Evolutionary conservation across 2,797 vertebrate species (phyloP).

Genomic region (Cynodonichthys magdalenae): DNA sequence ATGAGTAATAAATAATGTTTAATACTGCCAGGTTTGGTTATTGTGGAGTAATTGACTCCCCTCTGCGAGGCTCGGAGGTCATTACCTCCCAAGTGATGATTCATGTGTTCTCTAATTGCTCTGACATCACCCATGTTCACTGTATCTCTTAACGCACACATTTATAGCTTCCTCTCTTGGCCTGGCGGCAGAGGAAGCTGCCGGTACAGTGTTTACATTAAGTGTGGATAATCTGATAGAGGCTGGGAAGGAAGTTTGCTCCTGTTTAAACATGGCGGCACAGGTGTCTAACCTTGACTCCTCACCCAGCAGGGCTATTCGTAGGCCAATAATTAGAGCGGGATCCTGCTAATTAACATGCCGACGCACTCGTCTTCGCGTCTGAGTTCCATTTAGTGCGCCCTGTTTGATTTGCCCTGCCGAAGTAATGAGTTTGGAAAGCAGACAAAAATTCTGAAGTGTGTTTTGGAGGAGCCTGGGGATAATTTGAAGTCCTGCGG

Average conservation of each 20-base stretch:
- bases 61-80: slow-evolving; percentile 57
- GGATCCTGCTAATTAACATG: slow-evolving; percentile 70
- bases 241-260: slow-evolving; percentile 34
- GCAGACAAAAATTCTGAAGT: slow-evolving; percentile 75
- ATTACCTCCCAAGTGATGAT: slow-evolving; percentile 67
- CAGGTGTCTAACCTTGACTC: slow-evolving; percentile 74
- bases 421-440: slow-evolving; percentile 79
- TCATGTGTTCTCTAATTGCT: slow-evolving; percentile 71
- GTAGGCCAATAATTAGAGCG: slow-evolving; percentile 77
- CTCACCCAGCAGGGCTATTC: slow-evolving; percentile 64
- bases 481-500: slow-evolving; percentile 70
- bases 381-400: slow-evolving; percentile 68
- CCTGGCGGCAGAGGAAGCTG: slow-evolving; percentile 43
- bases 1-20: slow-evolving; percentile 59
- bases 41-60: slow-evolving; percentile 68
- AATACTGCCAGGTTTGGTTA: slow-evolving; percentile 45
- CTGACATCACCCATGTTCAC: slow-evolving; percentile 68
- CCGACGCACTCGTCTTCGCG: slow-evolving; percentile 31
- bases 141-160: slow-evolving; percentile 39
- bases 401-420: slow-evolving; percentile 73
- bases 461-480: slow-evolving; percentile 71
- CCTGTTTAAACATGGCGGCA: slow-evolving; percentile 41
- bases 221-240: slow-evolving; percentile 61
- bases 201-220: slow-evolving; percentile 70
- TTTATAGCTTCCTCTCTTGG: slow-evolving; percentile 25